Percentiles rank a stretch among this genome's conserved stretches.
Conservation (phyloP, 92 coral and sea anemone genomes). For the Epizoanthus rinbou region DNA sequence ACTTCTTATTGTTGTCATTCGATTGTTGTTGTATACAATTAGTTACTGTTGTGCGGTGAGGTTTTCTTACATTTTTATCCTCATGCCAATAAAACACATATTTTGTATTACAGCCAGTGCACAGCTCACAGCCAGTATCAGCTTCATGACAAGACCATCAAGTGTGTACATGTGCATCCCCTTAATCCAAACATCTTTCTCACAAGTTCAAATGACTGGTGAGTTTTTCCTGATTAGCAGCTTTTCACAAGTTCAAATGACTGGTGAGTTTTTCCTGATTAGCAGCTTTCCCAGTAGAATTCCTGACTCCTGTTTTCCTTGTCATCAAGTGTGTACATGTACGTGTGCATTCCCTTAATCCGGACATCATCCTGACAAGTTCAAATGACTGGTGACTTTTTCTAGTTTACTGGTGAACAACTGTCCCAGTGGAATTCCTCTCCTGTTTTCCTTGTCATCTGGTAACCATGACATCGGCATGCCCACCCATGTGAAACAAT, state of each 20-base stretch:
- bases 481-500: no score
- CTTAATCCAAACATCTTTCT: slow-evolving; percentile 68
- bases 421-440: no score
- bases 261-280: slow-evolving; percentile 59
- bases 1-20: no score
- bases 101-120: slow-evolving; percentile 38
- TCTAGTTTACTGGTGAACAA: background rate
- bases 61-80: background rate
- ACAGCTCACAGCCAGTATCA: slow-evolving; percentile 48
- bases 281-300: no score
- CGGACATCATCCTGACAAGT: slow-evolving; percentile 74
- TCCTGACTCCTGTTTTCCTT: background rate
- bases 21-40: no score
- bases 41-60: no score
- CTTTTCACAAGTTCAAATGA: slow-evolving; percentile 83
- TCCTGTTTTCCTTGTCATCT: no score
- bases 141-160: slow-evolving; percentile 79
- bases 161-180: slow-evolving; percentile 86
- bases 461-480: no score
- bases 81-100: background rate
- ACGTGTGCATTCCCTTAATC: slow-evolving; percentile 66
- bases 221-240: no score
- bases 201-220: slow-evolving; percentile 89
- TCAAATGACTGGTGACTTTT: slow-evolving; percentile 77
- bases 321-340: background rate